A percentile compares a stretch with the other conserved stretches of the same genome.
Evolutionary conservation across 2,113 vertebrate genomes (phyloP).

Genomic region (Hippocampus mohnikei): DNA sequence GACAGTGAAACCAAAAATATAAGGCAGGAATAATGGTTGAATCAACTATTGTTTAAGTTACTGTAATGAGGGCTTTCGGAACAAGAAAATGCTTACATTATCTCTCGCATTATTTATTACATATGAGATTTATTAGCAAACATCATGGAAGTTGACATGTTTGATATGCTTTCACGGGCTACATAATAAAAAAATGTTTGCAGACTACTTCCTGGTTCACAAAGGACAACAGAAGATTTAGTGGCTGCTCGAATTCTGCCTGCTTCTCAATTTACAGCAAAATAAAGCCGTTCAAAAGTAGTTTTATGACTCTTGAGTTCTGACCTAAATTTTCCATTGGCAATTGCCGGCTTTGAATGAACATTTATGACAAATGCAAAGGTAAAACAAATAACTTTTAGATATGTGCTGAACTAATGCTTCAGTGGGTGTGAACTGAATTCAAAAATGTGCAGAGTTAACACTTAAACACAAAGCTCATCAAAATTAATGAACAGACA

Average conservation of each 20-base stretch:
- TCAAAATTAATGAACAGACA: not conserved
- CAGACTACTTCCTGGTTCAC: too few relatives aligned
- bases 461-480: not conserved
- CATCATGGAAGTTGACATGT: too few relatives aligned
- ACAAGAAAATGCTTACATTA: too few relatives aligned
- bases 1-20: too few relatives aligned
- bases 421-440: not conserved
- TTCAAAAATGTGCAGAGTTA: not conserved
- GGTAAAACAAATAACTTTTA: not conserved
- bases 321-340: not conserved
- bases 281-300: not conserved
- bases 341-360: not conserved
- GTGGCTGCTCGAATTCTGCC: not conserved
- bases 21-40: too few relatives aligned
- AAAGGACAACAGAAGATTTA: not conserved
- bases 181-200: too few relatives aligned
- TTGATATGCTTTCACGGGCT: too few relatives aligned
- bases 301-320: not conserved
- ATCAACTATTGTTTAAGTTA: too few relatives aligned
- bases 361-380: not conserved
- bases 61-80: too few relatives aligned
- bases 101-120: too few relatives aligned
- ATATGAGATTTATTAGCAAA: too few relatives aligned
- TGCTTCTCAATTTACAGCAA: not conserved
- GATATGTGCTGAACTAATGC: not conserved